Base-by-base conservation (phyloP, 1,140 invertebrate genomes). In the Homalodisca vitripennis region DNA sequence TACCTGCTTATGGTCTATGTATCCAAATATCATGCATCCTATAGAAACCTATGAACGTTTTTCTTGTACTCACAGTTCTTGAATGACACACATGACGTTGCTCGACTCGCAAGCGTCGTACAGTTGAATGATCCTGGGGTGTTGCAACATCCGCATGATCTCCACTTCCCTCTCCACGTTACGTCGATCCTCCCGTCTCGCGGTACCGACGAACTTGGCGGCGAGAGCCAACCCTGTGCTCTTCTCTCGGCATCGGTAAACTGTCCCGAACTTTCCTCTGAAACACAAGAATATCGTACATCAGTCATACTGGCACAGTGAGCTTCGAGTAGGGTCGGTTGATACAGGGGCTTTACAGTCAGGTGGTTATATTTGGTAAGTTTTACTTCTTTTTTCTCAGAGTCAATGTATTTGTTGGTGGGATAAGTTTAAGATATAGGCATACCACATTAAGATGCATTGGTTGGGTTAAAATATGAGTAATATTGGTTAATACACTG, bases 241-340 rank as follows among this genome's bases (percentile, higher is more conserved):
- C 78, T 92, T 94, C 79, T 98, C 95, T 68, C 84, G 85, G 79
- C 96, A 98, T 77, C 89, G 87, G 82, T 96, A 97, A 3, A 99
- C 97, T 26, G 94, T 96, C 22, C 97, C 97, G 81, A 99, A 99
- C 87, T 99, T 98, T 1, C 98, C 98, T 73, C 98, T 99, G 80
- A 24, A 82, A 81, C 27, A 66, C 51, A 48, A 20, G 3, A 63
- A 41, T 20, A 63, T n/a, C n/a, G n/a, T n/a, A n/a, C n/a, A n/a
- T n/a, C n/a, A n/a, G n/a, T n/a, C n/a, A n/a, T n/a, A n/a, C n/a
- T n/a, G n/a, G n/a, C n/a, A n/a, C n/a, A n/a, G n/a, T n/a, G n/a
- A n/a, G n/a, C n/a, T n/a, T n/a, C n/a, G n/a, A n/a, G n/a, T n/a
- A n/a, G n/a, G n/a, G n/a, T n/a, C n/a, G n/a, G 41, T 46, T n/a